phyloP scores from a whole-genome alignment of 37 sponge, comb jelly and placozoan species.

The Chondrosia reniformis region DNA sequence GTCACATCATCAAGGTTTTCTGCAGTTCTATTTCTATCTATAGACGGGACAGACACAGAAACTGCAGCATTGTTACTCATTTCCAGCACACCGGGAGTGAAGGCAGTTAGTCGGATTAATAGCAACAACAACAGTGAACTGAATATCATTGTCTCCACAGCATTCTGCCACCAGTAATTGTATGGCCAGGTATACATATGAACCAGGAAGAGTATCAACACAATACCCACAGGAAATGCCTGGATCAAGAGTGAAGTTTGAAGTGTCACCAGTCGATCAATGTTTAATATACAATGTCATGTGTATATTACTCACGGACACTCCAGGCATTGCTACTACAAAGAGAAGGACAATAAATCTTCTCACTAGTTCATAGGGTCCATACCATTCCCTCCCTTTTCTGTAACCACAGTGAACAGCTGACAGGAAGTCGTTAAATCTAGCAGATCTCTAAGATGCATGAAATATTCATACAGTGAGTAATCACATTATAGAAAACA shows the following conservation, averaged over 20 bases:
- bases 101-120: slow-evolving; percentile 19
- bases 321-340: slow-evolving; percentile 44
- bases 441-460: no score
- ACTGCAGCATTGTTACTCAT: not conserved
- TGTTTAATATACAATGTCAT: no score
- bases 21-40: no score
- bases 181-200: slow-evolving; percentile 54
- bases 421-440: not conserved
- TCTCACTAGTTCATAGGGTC: slow-evolving; percentile 40
- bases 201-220: slow-evolving; percentile 13
- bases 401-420: slow-evolving; percentile 45
- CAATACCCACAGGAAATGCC: slow-evolving; percentile 28
- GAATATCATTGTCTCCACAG: slow-evolving; percentile 34
- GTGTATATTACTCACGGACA: slow-evolving; percentile 59
- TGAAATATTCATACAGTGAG: no score
- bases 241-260: not conserved
- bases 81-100: slow-evolving; percentile 26
- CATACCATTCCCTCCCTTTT: slow-evolving; percentile 41
- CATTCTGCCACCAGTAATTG: slow-evolving; percentile 40
- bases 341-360: slow-evolving; percentile 34
- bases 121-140: slow-evolving; percentile 30
- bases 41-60: not conserved
- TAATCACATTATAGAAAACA: not conserved
- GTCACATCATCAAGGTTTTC: no score
- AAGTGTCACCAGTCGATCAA: no score